Evolutionary conservation across 2,888 invertebrate species (phyloP).

Genomic region (Acrocyrtus sp.): DNA sequence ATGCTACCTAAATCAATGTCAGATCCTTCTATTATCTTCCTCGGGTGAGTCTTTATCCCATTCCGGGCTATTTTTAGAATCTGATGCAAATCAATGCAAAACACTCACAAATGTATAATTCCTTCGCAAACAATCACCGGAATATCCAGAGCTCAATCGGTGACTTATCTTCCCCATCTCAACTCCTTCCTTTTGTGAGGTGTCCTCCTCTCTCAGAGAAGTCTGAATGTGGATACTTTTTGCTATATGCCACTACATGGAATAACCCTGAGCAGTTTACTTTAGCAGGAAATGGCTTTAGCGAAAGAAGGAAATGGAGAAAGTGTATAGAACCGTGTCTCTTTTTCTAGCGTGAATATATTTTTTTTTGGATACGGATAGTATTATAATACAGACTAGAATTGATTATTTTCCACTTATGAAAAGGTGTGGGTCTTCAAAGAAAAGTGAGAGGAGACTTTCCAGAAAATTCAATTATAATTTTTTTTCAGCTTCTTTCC

Average conservation of each 20-base stretch:
- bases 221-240: too few species aligned
- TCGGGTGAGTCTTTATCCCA: constrained; percentile 48
- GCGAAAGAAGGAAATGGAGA: too few species aligned
- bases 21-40: constrained; percentile 56
- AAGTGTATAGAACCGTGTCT: too few species aligned
- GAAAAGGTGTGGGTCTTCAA: constrained; percentile 36
- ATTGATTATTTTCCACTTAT: constrained; percentile 23
- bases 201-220: too few species aligned
- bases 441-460: constrained; percentile 30
- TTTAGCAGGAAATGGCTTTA: too few species aligned
- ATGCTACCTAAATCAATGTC: constrained; percentile 60
- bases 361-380: too few species aligned
- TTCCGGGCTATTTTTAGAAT: constrained; percentile 39
- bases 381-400: too few species aligned
- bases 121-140: constrained; percentile 27
- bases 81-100: constrained; percentile 32
- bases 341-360: too few species aligned
- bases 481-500: constrained; percentile 31
- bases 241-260: too few species aligned
- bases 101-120: constrained; percentile 14
- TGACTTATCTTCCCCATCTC: constrained; percentile 10
- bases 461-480: constrained; percentile 50
- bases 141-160: constrained; percentile 11
- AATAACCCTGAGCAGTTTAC: too few species aligned
- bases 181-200: neutral